phyloP scores from a whole-genome alignment of 2,797 vertebrate species.

The Trachops cirrhosus region DNA sequence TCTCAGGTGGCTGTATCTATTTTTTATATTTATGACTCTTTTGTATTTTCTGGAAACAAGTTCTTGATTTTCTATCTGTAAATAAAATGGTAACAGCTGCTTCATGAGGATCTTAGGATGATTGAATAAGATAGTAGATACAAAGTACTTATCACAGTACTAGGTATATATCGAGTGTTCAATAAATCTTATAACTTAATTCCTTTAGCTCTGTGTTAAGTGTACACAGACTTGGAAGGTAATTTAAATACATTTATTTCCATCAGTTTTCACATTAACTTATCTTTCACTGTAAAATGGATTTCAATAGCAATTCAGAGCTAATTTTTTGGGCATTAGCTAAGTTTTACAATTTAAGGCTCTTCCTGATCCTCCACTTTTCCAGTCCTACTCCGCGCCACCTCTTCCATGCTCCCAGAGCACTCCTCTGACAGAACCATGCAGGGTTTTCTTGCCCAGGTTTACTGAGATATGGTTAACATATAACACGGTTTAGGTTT shows the following conservation, averaged over 20 bases:
- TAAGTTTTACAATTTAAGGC: neutral
- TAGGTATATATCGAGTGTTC: neutral
- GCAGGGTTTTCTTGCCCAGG: neutral
- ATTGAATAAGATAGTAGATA: slow-evolving; percentile 33
- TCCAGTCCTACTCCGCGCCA: neutral
- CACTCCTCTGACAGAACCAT: neutral
- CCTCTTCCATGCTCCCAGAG: neutral
- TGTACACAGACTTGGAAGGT: neutral
- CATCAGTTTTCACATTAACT: slow-evolving; percentile 19
- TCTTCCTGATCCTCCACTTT: neutral
- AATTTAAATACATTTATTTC: neutral
- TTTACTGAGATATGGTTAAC: neutral
- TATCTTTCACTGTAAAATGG: neutral
- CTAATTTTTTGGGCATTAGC: neutral
- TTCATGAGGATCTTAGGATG: neutral
- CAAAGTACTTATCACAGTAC: neutral
- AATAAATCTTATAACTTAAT: neutral
- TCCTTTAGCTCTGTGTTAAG: slow-evolving; percentile 1
- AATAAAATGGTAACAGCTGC: slow-evolving; percentile 63
- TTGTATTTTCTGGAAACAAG: slow-evolving; percentile 62
- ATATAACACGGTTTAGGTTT: neutral
- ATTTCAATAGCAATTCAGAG: neutral
- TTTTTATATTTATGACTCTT: slow-evolving; percentile 69
- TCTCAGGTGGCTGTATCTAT: slow-evolving; percentile 67
- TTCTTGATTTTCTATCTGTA: slow-evolving; percentile 56